Evolutionary conservation across 1,140 invertebrate species (phyloP).

Genomic region (Muscidifurax raptorellus): DNA sequence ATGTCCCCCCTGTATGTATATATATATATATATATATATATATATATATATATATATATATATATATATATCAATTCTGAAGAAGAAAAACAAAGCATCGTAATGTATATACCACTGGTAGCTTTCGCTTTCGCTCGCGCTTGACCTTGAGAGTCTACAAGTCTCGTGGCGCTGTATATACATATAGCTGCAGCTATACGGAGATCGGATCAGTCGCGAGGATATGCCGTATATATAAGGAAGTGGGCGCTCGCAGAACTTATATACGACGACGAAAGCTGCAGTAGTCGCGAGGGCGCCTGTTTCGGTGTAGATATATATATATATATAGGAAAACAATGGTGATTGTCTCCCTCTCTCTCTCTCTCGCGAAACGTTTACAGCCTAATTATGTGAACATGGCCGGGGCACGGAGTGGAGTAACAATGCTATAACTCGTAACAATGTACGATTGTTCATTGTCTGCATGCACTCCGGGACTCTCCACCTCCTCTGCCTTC

Average conservation of each 20-base stretch:
- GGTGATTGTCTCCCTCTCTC: conserved; percentile 68
- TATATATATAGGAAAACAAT: conserved; percentile 68
- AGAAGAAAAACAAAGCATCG: too few species aligned
- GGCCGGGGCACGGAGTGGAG: conserved; percentile 68
- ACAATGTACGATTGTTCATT: conserved; percentile 77
- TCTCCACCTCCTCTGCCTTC: conserved; percentile 51
- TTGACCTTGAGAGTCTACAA: conserved; percentile 31
- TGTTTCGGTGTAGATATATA: conserved; percentile 50
- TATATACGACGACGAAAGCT: background rate
- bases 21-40: too few species aligned
- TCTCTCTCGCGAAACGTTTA: conserved; percentile 70
- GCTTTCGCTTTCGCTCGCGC: conserved; percentile 41
- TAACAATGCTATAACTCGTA: conserved; percentile 77
- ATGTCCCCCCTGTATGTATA: background rate
- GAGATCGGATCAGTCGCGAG: conserved; percentile 17
- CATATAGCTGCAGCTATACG: background rate
- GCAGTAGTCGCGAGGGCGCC: conserved; percentile 22
- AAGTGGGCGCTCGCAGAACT: conserved; percentile 16
- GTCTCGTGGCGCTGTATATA: too few species aligned
- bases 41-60: too few species aligned
- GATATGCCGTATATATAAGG: conserved; percentile 12
- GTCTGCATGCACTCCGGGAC: conserved; percentile 62
- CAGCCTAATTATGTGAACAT: conserved; percentile 77
- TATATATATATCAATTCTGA: background rate
- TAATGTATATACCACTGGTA: background rate